Base-by-base conservation (phyloP, 1,140 invertebrate genomes). In the Atopsyche davidsoni region DNA sequence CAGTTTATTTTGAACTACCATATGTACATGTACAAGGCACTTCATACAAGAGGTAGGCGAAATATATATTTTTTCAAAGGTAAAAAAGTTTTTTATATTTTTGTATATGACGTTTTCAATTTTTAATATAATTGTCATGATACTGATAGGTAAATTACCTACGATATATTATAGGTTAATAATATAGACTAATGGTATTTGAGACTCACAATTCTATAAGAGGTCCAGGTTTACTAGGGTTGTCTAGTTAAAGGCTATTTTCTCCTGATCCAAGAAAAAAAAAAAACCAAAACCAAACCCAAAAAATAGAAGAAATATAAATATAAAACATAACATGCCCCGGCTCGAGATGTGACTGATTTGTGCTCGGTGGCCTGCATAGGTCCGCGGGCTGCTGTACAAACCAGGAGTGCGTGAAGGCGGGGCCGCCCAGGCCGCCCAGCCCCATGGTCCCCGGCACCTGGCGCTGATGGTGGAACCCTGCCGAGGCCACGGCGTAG, bases 401-500 rank as follows among this genome's bases (percentile, higher is more conserved):
- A 79, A 90, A 89, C 87, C 87, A 91, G 75, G 87, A 90, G 79
- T 90, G 87, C 64, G 85, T 86, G 78, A 89, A 91, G 63, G 83
- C 81, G 63, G 79, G 74, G 61, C 72, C 75, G 60, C 75, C 67
- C 74, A 76, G 68, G 60, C 79, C 76, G 57, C 76, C 63, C n/a
- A 77, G 71, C 36, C 76, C 76, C 75, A 77, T 76, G 55, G 72
- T 69, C 40, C 76, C 77, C 42, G 81, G 80, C 62, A 82, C 72
- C 61, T 79, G 80, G 51, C 78, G 76, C 34, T 79, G 75, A 53
- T 82, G 75, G 62, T 87, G 85, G 69, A 87, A 87, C 57, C 79
- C 79, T 57, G 75, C 70, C 28, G 78, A 79, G 41, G 77, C 75
- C 57, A 80, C 79, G 59, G 84, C 86, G 72, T 89, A 90, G 81